Conservation (phyloP, 1,140 invertebrate genomes). For the Anadara kagoshimensis region DNA sequence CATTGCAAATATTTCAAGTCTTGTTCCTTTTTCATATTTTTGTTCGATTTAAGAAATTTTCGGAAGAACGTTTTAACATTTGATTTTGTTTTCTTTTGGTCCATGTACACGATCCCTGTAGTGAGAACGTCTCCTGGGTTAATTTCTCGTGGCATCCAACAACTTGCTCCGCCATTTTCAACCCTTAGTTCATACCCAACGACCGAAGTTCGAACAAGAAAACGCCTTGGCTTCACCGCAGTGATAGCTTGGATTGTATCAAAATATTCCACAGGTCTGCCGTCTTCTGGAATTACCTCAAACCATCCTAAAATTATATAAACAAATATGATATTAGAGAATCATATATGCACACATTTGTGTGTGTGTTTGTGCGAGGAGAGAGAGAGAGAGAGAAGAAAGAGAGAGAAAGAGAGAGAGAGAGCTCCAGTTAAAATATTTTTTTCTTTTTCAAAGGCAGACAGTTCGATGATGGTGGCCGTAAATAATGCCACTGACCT, state of each 20-base stretch:
- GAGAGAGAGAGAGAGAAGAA: too few species aligned
- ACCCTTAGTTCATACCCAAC: constrained; percentile 63
- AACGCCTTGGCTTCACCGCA: constrained; percentile 57
- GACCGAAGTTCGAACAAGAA: constrained; percentile 63
- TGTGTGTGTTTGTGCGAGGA: too few species aligned
- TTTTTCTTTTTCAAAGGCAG: too few species aligned
- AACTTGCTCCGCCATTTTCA: constrained; percentile 56
- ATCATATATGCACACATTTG: too few species aligned
- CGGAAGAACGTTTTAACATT: constrained; percentile 57
- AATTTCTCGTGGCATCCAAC: constrained; percentile 66
- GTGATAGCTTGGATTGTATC: constrained; percentile 65
- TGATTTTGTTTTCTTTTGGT: constrained; percentile 60
- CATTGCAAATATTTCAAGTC: constrained; percentile 70
- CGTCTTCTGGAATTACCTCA: constrained; percentile 66
- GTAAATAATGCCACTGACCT: too few species aligned
- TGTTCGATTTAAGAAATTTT: constrained; percentile 55
- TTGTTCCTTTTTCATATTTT: constrained; percentile 55
- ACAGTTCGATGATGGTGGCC: too few species aligned
- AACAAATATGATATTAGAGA: background rate
- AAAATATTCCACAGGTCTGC: constrained; percentile 67
- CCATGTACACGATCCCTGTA: constrained; percentile 66
- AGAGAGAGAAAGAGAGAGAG: too few species aligned
- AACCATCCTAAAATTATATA: constrained; percentile 64
- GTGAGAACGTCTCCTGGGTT: constrained; percentile 62
- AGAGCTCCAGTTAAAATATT: too few species aligned